These are phyloP conservation scores for Xylota segnis DNA, from an alignment of 2,888 invertebrate species.

Conservation along the genomic window DNA sequence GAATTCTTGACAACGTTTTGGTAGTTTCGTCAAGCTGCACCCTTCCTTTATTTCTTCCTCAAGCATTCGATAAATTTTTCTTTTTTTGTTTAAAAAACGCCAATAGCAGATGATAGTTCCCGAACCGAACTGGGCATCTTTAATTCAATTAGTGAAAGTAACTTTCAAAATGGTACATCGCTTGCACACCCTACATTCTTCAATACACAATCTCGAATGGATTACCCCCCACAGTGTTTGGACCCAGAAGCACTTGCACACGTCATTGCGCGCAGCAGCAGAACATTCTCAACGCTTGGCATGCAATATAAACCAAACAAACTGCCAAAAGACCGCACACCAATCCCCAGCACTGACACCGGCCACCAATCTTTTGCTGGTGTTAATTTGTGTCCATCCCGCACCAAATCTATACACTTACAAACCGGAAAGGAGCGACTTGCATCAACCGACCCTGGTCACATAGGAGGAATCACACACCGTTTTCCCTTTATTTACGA, in stretches of 20 bases:
- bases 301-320: slow-evolving; percentile 50
- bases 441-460: slow-evolving; percentile 43
- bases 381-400: slow-evolving; percentile 69
- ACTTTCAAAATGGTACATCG: background rate
- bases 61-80: too few species aligned
- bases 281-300: slow-evolving; percentile 25
- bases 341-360: slow-evolving; percentile 36
- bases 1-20: too few species aligned
- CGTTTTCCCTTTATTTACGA: slow-evolving; percentile 73
- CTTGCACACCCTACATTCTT: background rate
- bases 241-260: slow-evolving; percentile 67
- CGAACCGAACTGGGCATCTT: too few species aligned
- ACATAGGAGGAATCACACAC: slow-evolving; percentile 43
- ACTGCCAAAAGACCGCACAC: slow-evolving; percentile 57
- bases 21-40: too few species aligned
- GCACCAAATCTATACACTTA: slow-evolving; percentile 27
- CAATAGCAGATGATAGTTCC: too few species aligned
- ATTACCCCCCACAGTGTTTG: slow-evolving; percentile 40
- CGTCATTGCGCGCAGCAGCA: slow-evolving; percentile 55
- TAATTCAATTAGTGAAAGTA: too few species aligned
- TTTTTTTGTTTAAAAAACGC: too few species aligned
- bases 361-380: slow-evolving; percentile 58
- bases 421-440: slow-evolving; percentile 30
- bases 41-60: too few species aligned
- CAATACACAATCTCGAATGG: background rate